A percentile compares a stretch with the other conserved stretches of the same genome.
phyloP scores from a whole-genome alignment of 2,888 invertebrate genomes.

The Charanyca ferruginea region DNA sequence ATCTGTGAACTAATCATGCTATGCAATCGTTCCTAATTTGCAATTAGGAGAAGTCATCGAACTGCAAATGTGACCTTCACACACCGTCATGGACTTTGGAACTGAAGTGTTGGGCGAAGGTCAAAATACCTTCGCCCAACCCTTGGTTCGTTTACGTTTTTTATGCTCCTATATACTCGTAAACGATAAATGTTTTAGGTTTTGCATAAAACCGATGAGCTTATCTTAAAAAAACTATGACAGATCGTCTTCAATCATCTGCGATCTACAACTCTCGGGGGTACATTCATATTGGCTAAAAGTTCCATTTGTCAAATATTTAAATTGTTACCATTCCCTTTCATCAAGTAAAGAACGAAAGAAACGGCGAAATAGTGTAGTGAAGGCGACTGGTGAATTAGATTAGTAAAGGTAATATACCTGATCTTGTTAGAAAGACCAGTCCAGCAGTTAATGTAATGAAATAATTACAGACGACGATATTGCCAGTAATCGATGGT shows the following conservation, averaged over 20 bases:
- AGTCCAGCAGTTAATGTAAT: not conserved
- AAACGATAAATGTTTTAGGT: not conserved
- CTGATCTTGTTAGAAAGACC: too few relatives aligned
- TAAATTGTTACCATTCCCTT: not conserved
- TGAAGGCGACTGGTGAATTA: not conserved
- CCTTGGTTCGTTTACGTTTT: slow-evolving; percentile 8
- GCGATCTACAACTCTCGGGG: not conserved
- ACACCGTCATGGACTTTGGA: not conserved
- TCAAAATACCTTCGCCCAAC: too few relatives aligned
- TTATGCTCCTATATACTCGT: not conserved
- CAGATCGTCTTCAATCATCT: not conserved
- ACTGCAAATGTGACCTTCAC: slow-evolving; percentile 23
- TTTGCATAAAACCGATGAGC: not conserved
- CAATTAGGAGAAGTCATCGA: slow-evolving; percentile 19
- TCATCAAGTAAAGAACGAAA: not conserved
- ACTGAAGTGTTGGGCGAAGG: not conserved
- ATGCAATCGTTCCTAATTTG: slow-evolving; percentile 7
- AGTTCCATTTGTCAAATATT: not conserved
- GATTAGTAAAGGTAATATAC: not conserved
- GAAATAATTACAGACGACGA: not conserved
- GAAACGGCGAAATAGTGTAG: not conserved
- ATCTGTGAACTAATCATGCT: slow-evolving; percentile 2
- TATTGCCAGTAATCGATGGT: not conserved
- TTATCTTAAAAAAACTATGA: not conserved
- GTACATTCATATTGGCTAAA: not conserved